phyloP scores from a whole-genome alignment of 2,888 invertebrate species.

The Tanypteryx hageni region DNA sequence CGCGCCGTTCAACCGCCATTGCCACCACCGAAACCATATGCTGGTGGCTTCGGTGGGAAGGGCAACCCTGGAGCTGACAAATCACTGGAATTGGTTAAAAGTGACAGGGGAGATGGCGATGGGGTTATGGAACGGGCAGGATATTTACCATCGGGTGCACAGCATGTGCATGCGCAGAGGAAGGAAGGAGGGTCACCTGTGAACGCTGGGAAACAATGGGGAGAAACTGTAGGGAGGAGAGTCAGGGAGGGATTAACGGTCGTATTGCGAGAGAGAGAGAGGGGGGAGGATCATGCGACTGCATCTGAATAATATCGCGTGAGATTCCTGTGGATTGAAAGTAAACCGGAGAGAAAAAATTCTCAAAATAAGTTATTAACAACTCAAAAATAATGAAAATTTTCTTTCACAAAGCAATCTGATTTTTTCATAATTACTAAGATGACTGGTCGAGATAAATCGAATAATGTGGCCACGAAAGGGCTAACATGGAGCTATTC shows the following conservation, averaged over 20 bases:
- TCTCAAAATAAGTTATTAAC: too few relatives aligned
- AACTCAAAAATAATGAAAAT: too few relatives aligned
- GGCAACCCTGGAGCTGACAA: background rate
- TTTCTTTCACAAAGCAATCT: too few relatives aligned
- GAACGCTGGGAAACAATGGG: background rate
- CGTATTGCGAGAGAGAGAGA: background rate
- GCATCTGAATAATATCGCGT: too few relatives aligned
- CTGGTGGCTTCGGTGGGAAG: background rate
- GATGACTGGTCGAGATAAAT: too few relatives aligned
- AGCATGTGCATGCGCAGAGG: background rate
- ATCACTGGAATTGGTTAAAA: slow-evolving; percentile 14
- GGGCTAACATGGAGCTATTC: too few relatives aligned
- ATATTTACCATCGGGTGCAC: background rate
- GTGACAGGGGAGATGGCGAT: background rate
- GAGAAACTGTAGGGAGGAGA: background rate
- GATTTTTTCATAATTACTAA: too few relatives aligned
- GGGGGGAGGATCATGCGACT: background rate
- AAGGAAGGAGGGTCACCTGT: background rate
- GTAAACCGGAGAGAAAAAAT: too few relatives aligned
- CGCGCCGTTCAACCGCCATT: background rate
- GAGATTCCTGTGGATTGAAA: too few relatives aligned
- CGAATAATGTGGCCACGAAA: too few relatives aligned
- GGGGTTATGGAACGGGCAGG: background rate
- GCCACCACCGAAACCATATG: background rate
- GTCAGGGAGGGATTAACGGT: background rate